Base-by-base conservation (phyloP, 2,888 invertebrate species). In the Drosophila paranaensis region DNA sequence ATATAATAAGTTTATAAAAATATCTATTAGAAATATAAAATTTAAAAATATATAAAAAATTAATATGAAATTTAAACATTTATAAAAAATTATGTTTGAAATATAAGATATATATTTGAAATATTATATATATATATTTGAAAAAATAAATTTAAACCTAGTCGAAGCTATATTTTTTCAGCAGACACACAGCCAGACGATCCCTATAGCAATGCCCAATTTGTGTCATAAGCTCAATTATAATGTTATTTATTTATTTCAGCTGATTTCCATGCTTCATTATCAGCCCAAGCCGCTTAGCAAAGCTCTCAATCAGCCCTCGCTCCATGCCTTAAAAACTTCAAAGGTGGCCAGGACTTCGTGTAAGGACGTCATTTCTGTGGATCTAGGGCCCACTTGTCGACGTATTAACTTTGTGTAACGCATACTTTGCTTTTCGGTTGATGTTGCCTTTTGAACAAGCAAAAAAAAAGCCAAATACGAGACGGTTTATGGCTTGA, bases 321-420 rank as follows among this genome's bases (percentile, higher is more conserved):
- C 65, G 65, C 9, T 40, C 4, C 5, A 9, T 20, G 9, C 45
- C 46, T 27, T n/a, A 10, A 9, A 9, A 30, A 71, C 81, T 72
- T 78, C 78, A 78, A 78, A 78, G 78, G 67, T 48, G 14, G 16
- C 30, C 30, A 30, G 37, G 50, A 58, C 33, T 13, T 46, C 25
- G 27, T 55, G 13, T 25, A 39, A 35, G 60, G 48, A 39, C 53
- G 48, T 54, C 55, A 65, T 60, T 60, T 35, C 20, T 33, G 25
- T 16, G 39, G 58, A 48, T 25, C 54, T 58, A 54, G 42, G 30
- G 9, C 40, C 56, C 51, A 60, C 54, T 46, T 87, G 54, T 72
- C 71, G 69, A 68, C 58, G 89, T 89, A 78, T 84, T 89, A 87
- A 78, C 78, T 81, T 83, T 77, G 81, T 63, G 63, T 77, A 64